Conservation (phyloP, 2,888 invertebrate species). For the Hecatera dysodea region DNA sequence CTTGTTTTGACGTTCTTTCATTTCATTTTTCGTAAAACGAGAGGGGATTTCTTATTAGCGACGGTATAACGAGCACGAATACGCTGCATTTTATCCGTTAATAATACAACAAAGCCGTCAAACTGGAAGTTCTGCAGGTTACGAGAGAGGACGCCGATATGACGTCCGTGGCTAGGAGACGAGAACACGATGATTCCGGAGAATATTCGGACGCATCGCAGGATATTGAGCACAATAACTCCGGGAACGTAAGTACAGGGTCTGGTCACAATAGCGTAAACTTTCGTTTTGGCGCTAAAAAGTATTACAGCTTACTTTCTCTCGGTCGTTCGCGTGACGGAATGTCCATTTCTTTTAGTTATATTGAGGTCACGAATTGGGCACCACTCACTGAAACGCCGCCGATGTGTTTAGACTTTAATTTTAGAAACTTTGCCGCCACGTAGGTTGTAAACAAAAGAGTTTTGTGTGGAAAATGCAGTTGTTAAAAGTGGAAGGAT, state of each 20-base stretch:
- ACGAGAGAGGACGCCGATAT: conserved; percentile 86
- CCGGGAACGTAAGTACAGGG: conserved; percentile 85
- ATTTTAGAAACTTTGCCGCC: conserved; percentile 72
- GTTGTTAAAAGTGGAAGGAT: conserved; percentile 84
- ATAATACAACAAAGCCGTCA: conserved; percentile 77
- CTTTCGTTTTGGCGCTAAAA: conserved; percentile 87
- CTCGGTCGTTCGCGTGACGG: conserved; percentile 86
- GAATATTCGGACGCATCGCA: conserved; percentile 89
- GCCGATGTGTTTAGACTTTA: conserved; percentile 78
- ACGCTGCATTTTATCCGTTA: conserved; percentile 72
- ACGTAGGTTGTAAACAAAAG: conserved; percentile 75
- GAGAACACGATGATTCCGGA: conserved; percentile 86
- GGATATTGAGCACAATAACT: conserved; percentile 86
- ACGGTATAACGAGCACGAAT: conserved; percentile 74
- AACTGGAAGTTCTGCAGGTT: conserved; percentile 88
- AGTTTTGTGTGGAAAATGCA: conserved; percentile 77
- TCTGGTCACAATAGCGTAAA: conserved; percentile 68
- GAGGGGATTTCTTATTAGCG: conserved; percentile 78
- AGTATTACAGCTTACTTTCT: conserved; percentile 87
- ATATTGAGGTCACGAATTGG: conserved; percentile 88
- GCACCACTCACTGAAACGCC: conserved; percentile 83
- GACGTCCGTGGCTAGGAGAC: conserved; percentile 87
- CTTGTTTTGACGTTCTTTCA: conserved; percentile 88
- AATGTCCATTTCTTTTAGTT: conserved; percentile 88
- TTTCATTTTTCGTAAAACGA: conserved; percentile 78